phyloP scores from a whole-genome alignment of 2,888 invertebrate species.

The Bedellia somnulentella region DNA sequence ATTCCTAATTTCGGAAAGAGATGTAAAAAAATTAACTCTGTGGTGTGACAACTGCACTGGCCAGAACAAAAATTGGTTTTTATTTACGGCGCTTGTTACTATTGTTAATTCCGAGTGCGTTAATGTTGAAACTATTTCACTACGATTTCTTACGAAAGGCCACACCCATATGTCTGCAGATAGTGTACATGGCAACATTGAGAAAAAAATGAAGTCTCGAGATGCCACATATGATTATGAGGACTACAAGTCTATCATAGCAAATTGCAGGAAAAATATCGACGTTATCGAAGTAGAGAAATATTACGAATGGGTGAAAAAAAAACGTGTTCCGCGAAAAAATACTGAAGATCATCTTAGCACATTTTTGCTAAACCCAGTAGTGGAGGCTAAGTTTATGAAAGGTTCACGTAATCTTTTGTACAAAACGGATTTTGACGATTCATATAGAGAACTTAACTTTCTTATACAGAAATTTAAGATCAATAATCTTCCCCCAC shows the following conservation, averaged over 20 bases:
- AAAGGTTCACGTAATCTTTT: conserved; percentile 6
- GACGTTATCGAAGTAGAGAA: neutral
- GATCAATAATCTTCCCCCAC: conserved; percentile 2
- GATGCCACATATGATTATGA: conserved; percentile 5
- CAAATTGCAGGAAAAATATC: neutral
- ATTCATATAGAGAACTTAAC: conserved; percentile 6
- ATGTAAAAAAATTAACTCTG: neutral
- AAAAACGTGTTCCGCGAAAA: neutral
- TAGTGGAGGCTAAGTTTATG: conserved; percentile 4
- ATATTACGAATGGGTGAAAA: neutral
- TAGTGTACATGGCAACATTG: conserved; percentile 9
- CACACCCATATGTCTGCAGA: conserved; percentile 11
- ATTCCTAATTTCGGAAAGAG: conserved; percentile 8
- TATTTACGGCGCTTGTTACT: conserved; percentile 8
- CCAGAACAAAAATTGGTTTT: conserved; percentile 9
- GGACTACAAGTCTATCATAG: conserved; percentile 2
- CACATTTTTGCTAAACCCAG: neutral
- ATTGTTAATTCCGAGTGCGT: conserved; percentile 4
- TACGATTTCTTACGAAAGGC: conserved; percentile 2
- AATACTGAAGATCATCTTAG: neutral
- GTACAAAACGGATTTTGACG: conserved; percentile 5
- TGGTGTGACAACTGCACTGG: conserved; percentile 8
- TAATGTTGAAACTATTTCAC: conserved; percentile 5
- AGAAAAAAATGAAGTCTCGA: conserved; percentile 5
- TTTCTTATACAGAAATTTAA: conserved; percentile 7